Conservation (phyloP, 23 tunicate genomes). For the Corella eumyota region DNA sequence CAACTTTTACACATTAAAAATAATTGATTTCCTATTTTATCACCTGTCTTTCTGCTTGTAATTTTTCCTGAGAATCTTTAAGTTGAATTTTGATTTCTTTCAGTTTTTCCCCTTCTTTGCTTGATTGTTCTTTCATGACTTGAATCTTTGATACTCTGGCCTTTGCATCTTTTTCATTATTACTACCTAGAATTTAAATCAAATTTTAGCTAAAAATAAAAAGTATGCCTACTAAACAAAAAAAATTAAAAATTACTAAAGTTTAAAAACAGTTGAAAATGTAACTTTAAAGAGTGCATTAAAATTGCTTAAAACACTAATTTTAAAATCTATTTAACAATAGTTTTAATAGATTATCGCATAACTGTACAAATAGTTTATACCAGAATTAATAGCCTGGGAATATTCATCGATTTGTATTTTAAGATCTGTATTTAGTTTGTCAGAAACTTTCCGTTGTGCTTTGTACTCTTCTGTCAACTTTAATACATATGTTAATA, state of each 20-base stretch:
- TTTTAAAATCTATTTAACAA: too few species aligned
- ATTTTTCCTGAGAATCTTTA: slow-evolving; percentile 40
- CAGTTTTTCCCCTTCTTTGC: slow-evolving; percentile 36
- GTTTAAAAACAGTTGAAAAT: too few species aligned
- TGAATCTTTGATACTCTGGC: slow-evolving; percentile 41
- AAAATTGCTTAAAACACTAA: too few species aligned
- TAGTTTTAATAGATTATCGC: too few species aligned
- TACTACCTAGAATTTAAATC: slow-evolving; percentile 34
- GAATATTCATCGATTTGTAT: slow-evolving; percentile 38
- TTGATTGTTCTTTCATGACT: slow-evolving; percentile 48
- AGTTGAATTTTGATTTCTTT: slow-evolving; percentile 30
- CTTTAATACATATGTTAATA: slow-evolving; percentile 32
- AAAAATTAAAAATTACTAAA: too few species aligned
- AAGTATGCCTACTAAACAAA: too few species aligned
- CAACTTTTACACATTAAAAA: too few species aligned
- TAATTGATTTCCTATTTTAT: not conserved
- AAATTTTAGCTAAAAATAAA: too few species aligned
- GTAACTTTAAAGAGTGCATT: too few species aligned
- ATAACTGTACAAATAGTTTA: too few species aligned
- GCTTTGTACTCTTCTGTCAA: slow-evolving; percentile 40
- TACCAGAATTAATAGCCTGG: slow-evolving; percentile 29
- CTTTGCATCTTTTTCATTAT: slow-evolving; percentile 39
- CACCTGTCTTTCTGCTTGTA: slow-evolving; percentile 58
- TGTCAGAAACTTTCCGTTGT: slow-evolving; percentile 35
- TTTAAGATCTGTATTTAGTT: slow-evolving; percentile 30